Evolutionary conservation across 2,888 invertebrate genomes (phyloP).

Genomic region (Drosophila putrida): DNA sequence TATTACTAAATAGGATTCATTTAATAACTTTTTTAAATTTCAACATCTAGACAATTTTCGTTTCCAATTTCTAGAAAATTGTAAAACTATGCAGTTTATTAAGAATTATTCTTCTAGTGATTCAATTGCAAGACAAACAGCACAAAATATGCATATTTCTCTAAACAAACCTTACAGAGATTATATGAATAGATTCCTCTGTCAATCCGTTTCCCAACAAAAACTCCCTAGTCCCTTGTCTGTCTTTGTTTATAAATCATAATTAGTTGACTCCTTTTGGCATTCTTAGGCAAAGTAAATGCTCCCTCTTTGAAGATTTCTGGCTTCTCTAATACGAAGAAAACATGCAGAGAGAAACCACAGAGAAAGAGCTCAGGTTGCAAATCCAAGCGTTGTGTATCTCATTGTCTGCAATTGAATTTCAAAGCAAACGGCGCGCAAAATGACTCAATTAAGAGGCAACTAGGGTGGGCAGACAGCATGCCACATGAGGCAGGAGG

Average conservation of each 20-base stretch:
- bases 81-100: background rate
- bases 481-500: background rate
- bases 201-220: background rate
- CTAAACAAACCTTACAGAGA: background rate
- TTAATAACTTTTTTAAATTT: too few relatives aligned
- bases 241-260: constrained; percentile 9
- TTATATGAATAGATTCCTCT: background rate
- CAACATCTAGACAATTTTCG: background rate
- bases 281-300: constrained; percentile 33
- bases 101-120: background rate
- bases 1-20: too few relatives aligned
- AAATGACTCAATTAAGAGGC: constrained; percentile 74
- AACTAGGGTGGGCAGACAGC: constrained; percentile 22
- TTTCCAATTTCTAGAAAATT: background rate
- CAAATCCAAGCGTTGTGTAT: constrained; percentile 24
- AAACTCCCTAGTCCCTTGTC: background rate
- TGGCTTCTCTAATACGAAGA: constrained; percentile 26
- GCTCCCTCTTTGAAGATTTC: constrained; percentile 20
- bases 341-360: constrained; percentile 7
- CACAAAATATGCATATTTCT: background rate
- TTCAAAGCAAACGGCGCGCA: constrained; percentile 69
- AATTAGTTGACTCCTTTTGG: constrained; percentile 39
- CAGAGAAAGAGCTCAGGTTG: constrained; percentile 43
- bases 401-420: constrained; percentile 65
- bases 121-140: background rate